Percentiles rank a stretch among this genome's conserved stretches.
phyloP scores from a whole-genome alignment of 2,888 invertebrate genomes.

The Folsomia candida region DNA sequence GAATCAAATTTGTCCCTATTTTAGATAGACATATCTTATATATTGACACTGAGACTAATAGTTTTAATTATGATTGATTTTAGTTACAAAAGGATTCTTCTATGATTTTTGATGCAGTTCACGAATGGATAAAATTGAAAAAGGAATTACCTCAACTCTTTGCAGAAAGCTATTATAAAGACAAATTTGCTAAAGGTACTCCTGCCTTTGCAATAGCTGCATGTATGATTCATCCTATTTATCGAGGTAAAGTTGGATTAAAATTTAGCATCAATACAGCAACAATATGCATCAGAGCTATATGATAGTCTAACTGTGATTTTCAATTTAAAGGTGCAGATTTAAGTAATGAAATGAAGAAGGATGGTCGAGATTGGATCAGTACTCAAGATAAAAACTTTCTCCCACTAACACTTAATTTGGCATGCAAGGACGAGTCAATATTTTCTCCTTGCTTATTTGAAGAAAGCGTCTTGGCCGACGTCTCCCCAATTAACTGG shows the following conservation, averaged over 20 bases:
- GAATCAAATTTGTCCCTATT: background rate
- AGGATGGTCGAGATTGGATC: background rate
- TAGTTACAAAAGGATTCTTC: background rate
- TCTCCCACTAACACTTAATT: background rate
- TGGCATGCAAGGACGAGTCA: background rate
- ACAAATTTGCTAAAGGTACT: conserved; percentile 16
- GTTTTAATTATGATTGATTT: too few relatives aligned
- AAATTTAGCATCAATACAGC: background rate
- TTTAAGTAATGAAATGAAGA: background rate
- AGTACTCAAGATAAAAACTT: background rate
- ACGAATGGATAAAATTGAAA: conserved; percentile 5
- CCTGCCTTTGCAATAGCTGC: conserved; percentile 14
- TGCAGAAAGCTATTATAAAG: conserved; percentile 9
- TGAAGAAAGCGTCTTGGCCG: background rate
- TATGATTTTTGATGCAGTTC: conserved; percentile 15
- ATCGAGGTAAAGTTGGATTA: background rate
- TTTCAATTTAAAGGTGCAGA: background rate
- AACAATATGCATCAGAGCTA: background rate
- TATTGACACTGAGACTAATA: background rate
- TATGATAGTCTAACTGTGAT: too few relatives aligned
- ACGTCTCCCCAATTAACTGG: background rate
- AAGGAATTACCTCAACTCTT: background rate
- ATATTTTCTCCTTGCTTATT: background rate
- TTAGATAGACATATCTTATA: background rate
- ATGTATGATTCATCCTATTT: conserved; percentile 21